Evolutionary conservation across 2,888 invertebrate species (phyloP).

Genomic region (Adineta ricciae): DNA sequence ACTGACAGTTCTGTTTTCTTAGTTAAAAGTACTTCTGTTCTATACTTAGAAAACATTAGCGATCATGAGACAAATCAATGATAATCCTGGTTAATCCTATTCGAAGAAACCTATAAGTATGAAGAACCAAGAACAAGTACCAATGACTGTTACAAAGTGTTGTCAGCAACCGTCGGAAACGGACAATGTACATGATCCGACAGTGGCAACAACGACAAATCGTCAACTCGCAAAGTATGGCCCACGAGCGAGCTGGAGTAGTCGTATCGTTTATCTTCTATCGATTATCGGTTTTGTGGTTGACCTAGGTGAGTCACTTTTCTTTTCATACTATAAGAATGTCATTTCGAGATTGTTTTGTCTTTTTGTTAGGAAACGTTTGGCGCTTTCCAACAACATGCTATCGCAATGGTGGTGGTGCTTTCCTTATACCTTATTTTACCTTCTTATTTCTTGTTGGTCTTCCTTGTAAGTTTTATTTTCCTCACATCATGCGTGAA

Average conservation of each 20-base stretch:
- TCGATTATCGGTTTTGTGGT: slow-evolving; percentile 33
- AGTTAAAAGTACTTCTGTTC: no score
- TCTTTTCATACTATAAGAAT: not conserved
- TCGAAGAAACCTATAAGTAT: not conserved
- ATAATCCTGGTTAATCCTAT: not conserved
- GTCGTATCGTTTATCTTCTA: slow-evolving; percentile 27
- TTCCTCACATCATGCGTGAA: no score
- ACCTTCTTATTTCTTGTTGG: slow-evolving; percentile 30
- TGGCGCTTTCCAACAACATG: slow-evolving; percentile 34
- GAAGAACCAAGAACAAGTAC: not conserved
- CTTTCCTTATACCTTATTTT: slow-evolving; percentile 30
- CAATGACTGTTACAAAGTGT: not conserved
- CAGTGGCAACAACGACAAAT: not conserved
- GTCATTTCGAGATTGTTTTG: no score
- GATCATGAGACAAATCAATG: not conserved
- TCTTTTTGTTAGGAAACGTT: slow-evolving; percentile 20
- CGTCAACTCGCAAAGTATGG: not conserved
- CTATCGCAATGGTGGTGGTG: slow-evolving; percentile 32
- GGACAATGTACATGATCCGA: not conserved
- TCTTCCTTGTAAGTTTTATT: slow-evolving; percentile 28
- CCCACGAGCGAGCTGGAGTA: slow-evolving; percentile 26
- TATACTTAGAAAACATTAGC: no score
- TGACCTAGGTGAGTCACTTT: not conserved
- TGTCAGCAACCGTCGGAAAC: not conserved
- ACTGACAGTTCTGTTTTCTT: no score